Conservation (phyloP, 2,797 vertebrate species). For the Zalophus californianus region DNA sequence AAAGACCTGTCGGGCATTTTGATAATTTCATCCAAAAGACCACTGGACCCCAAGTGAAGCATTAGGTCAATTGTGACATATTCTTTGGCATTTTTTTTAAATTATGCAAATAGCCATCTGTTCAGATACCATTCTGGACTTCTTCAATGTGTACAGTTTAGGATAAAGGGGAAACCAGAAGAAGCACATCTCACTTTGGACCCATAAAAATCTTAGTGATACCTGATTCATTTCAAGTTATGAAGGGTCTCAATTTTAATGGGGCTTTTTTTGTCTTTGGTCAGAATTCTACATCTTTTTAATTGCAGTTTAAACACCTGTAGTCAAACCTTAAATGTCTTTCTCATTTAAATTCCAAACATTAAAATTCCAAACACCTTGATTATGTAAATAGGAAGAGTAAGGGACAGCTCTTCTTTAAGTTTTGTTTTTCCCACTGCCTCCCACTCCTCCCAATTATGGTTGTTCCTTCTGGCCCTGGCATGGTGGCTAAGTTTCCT, state of each 20-base stretch:
- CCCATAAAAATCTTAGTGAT: constrained; percentile 69
- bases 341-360: constrained; percentile 80
- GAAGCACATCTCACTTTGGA: constrained; percentile 58
- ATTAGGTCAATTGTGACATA: constrained; percentile 64
- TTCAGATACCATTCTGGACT: constrained; percentile 63
- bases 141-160: constrained; percentile 58
- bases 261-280: constrained; percentile 55
- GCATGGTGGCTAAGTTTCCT: background rate
- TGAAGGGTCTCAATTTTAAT: constrained; percentile 65
- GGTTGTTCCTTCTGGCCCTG: background rate
- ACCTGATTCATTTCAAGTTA: constrained; percentile 71
- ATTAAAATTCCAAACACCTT: constrained; percentile 72
- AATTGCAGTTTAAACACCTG: constrained; percentile 79
- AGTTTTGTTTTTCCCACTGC: background rate
- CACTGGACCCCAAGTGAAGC: constrained; percentile 27
- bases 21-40: constrained; percentile 57
- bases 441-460: background rate
- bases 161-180: constrained; percentile 63
- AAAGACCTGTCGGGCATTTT: constrained; percentile 43
- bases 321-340: constrained; percentile 71
- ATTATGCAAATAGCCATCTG: constrained; percentile 81
- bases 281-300: constrained; percentile 80
- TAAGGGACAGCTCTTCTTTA: constrained; percentile 50
- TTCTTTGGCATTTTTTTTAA: constrained; percentile 4
- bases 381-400: constrained; percentile 70